A percentile compares a stretch with the other conserved stretches of the same genome.
Evolutionary conservation across 2,888 invertebrate species (phyloP).

Genomic region (Cylloceria caligata): DNA sequence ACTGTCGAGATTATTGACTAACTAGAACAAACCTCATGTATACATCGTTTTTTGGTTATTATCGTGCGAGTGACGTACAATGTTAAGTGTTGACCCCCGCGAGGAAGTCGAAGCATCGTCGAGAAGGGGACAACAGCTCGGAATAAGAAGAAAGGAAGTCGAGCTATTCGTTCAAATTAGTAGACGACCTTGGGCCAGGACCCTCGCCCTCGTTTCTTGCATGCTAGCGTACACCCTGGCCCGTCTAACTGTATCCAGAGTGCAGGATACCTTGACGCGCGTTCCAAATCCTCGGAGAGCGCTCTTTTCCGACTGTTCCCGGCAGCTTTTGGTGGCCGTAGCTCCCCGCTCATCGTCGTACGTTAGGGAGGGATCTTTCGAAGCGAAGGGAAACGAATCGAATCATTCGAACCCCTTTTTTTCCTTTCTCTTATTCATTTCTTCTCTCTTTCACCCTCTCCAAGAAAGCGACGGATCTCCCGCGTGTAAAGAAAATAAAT

Average conservation of each 20-base stretch:
- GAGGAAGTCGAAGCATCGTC: conserved; percentile 32
- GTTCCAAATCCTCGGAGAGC: conserved; percentile 67
- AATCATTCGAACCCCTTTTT: conserved; percentile 66
- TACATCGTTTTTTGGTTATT: not conserved
- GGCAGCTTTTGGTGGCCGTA: conserved; percentile 49
- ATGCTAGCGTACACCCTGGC: conserved; percentile 37
- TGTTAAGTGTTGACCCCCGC: not conserved
- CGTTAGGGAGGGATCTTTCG: conserved; percentile 54
- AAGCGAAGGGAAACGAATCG: conserved; percentile 66
- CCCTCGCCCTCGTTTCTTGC: conserved; percentile 67
- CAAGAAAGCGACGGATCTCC: conserved; percentile 13
- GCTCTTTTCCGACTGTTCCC: conserved; percentile 43
- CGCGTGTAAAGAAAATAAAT: conserved; percentile 67
- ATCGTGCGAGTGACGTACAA: conserved; percentile 24
- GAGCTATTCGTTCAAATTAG: conserved; percentile 70
- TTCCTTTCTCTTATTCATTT: conserved; percentile 43
- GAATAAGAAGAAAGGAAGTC: conserved; percentile 53
- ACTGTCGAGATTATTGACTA: not conserved
- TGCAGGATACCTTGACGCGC: conserved; percentile 64
- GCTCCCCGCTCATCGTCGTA: conserved; percentile 24
- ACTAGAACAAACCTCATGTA: not conserved
- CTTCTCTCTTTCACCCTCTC: conserved; percentile 16
- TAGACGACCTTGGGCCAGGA: conserved; percentile 64
- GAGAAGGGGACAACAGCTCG: conserved; percentile 39
- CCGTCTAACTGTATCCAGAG: conserved; percentile 64